Base-by-base conservation (phyloP, 2,888 invertebrate genomes). In the Allolobophora icterica region DNA sequence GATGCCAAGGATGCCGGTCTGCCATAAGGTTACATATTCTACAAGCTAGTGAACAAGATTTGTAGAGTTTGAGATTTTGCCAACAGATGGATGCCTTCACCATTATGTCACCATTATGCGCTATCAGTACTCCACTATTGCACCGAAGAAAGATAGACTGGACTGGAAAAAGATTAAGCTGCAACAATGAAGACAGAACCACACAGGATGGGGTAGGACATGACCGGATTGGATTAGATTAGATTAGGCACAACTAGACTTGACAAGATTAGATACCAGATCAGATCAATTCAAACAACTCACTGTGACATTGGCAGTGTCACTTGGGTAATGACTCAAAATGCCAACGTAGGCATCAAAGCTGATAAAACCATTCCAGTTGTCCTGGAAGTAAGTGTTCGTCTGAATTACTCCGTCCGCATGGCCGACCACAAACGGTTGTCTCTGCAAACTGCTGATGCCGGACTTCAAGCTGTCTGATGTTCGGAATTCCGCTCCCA, bases 251-350 rank as follows among this genome's bases (percentile, higher is more conserved):
- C 24, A 6, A 52, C 19, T 5, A 8, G 71, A 13, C 8, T 8
- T 11, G 13, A n/a, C 0, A 1, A 17, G 2, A 71, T 71, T 71
- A n/a, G 30, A n/a, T n/a, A 24, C 21, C 0, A 71, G n/a, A n/a
- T 71, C n/a, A n/a, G 71, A n/a, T 71, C 8, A 87, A 87, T 84
- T 87, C 34, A 35, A 87, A 87, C 24, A 13, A 38, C 87, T 87
- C n/a, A 87, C 87, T 34, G 87, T 87, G 87, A 87, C 87, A 87
- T 87, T 87, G 87, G 87, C 87, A 35, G 87, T 8, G 38, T 87
- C 87, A 34, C 87, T 87, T 35, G 24, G 35, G n/a, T 35, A 87
- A 11, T 87, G 87, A 87, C 35, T 87, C 24, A 8, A 15, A 8
- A 87, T 34, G 30, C 87, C 87, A 34, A 87, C 87, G 8, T 34